Percentiles rank a stretch among this genome's conserved stretches.
Evolutionary conservation across 2,888 invertebrate species (phyloP).

Genomic region (Pharmacophagus antenor): DNA sequence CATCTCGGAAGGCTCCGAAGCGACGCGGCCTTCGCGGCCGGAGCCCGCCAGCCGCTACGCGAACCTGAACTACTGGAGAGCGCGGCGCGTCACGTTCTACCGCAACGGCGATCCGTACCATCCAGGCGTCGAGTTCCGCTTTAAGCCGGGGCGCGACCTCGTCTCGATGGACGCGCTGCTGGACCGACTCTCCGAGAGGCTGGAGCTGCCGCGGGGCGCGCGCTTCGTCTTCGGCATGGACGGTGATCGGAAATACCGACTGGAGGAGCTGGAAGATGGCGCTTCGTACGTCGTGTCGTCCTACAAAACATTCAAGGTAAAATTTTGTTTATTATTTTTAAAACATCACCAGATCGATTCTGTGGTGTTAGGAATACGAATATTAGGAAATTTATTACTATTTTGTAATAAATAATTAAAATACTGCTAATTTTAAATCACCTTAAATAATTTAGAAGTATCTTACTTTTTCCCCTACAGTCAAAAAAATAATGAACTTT

Average conservation of each 20-base stretch:
- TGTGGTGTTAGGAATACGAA: too few species aligned
- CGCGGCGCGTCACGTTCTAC: slow-evolving; percentile 92
- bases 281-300: slow-evolving; percentile 96
- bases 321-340: too few species aligned
- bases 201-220: slow-evolving; percentile 93
- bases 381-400: too few species aligned
- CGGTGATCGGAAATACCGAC: slow-evolving; percentile 90
- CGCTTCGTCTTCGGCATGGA: slow-evolving; percentile 96
- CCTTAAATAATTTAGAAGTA: too few species aligned
- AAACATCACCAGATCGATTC: too few species aligned
- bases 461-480: too few species aligned
- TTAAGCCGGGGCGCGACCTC: slow-evolving; percentile 93
- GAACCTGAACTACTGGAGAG: slow-evolving; percentile 93
- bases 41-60: slow-evolving; percentile 84
- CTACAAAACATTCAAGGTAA: slow-evolving; percentile 94
- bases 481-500: too few species aligned
- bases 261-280: slow-evolving; percentile 94
- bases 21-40: slow-evolving; percentile 80
- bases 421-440: too few species aligned
- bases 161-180: slow-evolving; percentile 91
- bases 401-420: too few species aligned
- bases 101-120: slow-evolving; percentile 96
- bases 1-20: slow-evolving; percentile 71
- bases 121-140: slow-evolving; percentile 91
- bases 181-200: slow-evolving; percentile 91